Evolutionary conservation across 2,113 vertebrate species (phyloP), one percentile per base, ranked within the genome.

Genomic region (Cygnus atratus): DNA sequence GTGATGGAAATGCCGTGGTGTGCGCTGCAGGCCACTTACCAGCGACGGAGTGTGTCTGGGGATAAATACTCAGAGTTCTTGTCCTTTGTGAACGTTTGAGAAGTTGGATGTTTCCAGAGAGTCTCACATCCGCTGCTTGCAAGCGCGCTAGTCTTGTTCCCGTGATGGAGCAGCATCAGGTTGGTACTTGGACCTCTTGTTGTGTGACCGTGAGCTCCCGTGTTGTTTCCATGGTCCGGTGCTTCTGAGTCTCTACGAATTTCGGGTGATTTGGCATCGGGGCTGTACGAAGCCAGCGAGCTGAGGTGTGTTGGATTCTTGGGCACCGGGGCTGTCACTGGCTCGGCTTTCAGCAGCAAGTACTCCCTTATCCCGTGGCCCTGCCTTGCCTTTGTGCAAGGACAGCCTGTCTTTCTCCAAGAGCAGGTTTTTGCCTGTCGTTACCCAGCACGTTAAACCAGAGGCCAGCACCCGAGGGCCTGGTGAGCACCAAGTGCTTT

Each of bases 261-360:
- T 25, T 55, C 8, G 62, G 65, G 55, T 37, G 57, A 13, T 13
- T 68, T 31, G 41, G 61, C 48, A 20, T 57, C 25, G 39, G 79
- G 59, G 5, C 28, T 19, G 28, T 17, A 6, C 8, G 37, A 54
- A 77, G 54, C 43, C 37, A 15, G 28, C 4, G 25, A 33, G 37
- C 35, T 16, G 26, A 13, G 33, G 28, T 9, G 58, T 3, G 33
- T 9, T 44, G n/a, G 52, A 13, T 73, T 52, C 66, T 19, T 54
- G 6, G 21, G 33, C 7, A 0, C 37, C 13, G 20, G 35, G 29
- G 7, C 44, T 11, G 10, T 4, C 5, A 2, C 15, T 10, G 12
- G 67, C 44, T 54, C 54, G 2, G 22, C 28, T 63, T 71, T 48
- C 46, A 29, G 87, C 28, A 67, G 37, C 20, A 13, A 25, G 22